Percentiles rank a stretch among this genome's conserved stretches.
phyloP scores from a whole-genome alignment of 2,113 vertebrate species.

The Sceloporus undulatus region DNA sequence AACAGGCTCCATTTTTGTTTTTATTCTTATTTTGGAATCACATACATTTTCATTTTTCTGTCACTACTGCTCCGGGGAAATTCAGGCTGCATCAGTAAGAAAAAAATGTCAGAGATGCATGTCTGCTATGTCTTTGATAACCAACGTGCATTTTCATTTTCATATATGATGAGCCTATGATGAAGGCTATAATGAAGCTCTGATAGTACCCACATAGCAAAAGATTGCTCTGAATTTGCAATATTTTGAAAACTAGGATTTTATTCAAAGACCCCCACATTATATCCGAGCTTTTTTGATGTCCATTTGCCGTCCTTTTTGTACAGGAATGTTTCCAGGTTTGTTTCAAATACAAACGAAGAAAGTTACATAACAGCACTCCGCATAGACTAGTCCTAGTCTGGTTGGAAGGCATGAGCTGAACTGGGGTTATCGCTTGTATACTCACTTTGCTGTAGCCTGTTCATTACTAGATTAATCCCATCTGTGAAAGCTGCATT shows the following conservation, averaged over 20 bases:
- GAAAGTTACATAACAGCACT: not conserved
- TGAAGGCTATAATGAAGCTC: no score
- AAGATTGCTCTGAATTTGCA: not conserved
- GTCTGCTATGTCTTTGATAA: no score
- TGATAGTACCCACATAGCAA: no score
- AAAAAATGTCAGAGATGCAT: not conserved
- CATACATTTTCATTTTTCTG: not conserved
- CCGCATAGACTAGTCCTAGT: not conserved
- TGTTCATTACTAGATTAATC: slow-evolving; percentile 40
- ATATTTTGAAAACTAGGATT: not conserved
- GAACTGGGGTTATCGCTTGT: not conserved
- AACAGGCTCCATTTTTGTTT: no score
- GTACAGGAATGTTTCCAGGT: not conserved
- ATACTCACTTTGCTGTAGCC: not conserved
- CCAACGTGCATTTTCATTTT: no score
- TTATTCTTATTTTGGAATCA: no score
- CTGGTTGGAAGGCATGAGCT: not conserved
- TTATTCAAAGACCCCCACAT: not conserved
- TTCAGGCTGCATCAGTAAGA: not conserved
- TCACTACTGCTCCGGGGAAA: not conserved
- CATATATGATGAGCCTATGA: not conserved
- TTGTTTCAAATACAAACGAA: not conserved
- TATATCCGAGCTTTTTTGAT: not conserved
- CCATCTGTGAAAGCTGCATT: slow-evolving; percentile 43
- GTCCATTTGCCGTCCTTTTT: not conserved